Evolutionary conservation across 2,113 vertebrate genomes (phyloP).

Genomic region (Solenodon paradoxus): DNA sequence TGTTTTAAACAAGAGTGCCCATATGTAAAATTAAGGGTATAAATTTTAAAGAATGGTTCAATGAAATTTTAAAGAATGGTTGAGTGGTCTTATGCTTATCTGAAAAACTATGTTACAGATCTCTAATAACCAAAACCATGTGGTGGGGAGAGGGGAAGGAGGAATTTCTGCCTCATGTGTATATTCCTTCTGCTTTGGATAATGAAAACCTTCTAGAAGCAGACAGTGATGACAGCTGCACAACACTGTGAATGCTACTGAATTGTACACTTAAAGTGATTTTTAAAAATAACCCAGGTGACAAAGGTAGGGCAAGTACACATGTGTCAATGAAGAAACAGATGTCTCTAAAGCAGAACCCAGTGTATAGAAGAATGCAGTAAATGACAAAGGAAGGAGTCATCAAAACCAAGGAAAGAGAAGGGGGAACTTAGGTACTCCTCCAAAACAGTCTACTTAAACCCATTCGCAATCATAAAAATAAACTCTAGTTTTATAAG

Average conservation of each 20-base stretch:
- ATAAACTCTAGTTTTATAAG: neutral
- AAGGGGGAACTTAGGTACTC: neutral
- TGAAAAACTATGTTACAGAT: neutral
- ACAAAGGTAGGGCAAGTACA: neutral
- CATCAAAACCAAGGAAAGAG: accelerated
- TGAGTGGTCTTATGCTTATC: neutral
- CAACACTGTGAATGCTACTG: neutral
- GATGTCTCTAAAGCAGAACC: neutral
- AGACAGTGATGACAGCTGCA: neutral
- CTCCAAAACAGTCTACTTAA: neutral
- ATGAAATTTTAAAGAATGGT: too few species aligned
- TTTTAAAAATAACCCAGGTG: neutral
- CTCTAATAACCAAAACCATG: neutral
- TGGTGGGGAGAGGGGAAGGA: neutral
- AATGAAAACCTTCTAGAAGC: too few species aligned
- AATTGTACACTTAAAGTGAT: neutral
- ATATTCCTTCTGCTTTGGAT: neutral
- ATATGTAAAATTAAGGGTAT: neutral
- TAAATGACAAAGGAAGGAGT: neutral
- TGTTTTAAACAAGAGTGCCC: too few species aligned
- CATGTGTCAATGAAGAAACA: neutral
- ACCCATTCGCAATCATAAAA: neutral
- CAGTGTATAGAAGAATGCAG: neutral
- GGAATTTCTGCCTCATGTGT: neutral
- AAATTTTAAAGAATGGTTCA: neutral